phyloP scores from a whole-genome alignment of 1,140 invertebrate genomes.

The Magallana angulata region DNA sequence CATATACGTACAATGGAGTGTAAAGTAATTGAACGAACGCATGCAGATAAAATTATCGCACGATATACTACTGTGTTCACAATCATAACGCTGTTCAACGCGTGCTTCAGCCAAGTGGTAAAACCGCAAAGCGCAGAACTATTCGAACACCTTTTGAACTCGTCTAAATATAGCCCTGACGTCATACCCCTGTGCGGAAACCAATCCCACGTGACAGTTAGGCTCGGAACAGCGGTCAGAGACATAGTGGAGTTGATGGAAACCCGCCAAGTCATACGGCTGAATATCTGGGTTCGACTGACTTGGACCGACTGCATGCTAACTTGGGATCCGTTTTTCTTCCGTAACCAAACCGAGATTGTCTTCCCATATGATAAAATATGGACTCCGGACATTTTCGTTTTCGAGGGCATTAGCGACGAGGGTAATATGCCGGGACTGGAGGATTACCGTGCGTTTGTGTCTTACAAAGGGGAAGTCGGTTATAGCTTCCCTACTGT shows the following conservation, averaged over 20 bases:
- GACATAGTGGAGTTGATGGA: background rate
- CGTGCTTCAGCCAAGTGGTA: background rate
- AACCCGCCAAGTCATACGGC: background rate
- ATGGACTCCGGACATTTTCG: slow-evolving; percentile 90
- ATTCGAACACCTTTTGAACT: background rate
- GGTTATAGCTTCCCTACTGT: slow-evolving; percentile 51
- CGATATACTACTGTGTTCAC: background rate
- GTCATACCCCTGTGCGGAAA: slow-evolving; percentile 11
- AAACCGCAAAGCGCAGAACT: background rate
- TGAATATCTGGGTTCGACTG: slow-evolving; percentile 26
- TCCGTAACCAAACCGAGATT: slow-evolving; percentile 60
- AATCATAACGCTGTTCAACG: background rate
- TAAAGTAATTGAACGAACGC: background rate
- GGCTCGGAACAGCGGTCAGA: background rate
- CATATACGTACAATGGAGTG: too few relatives aligned
- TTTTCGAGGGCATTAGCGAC: slow-evolving; percentile 92
- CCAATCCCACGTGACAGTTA: background rate
- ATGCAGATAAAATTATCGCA: background rate
- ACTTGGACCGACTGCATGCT: slow-evolving; percentile 66
- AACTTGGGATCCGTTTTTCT: slow-evolving; percentile 62
- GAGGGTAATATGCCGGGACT: slow-evolving; percentile 35
- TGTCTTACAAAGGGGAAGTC: slow-evolving; percentile 44
- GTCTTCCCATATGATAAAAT: slow-evolving; percentile 62
- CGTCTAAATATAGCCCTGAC: background rate
- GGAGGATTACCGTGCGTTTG: background rate